Base-by-base conservation (phyloP, 2,113 vertebrate genomes). In the Sinocyclocheilus rhinocerous region DNA sequence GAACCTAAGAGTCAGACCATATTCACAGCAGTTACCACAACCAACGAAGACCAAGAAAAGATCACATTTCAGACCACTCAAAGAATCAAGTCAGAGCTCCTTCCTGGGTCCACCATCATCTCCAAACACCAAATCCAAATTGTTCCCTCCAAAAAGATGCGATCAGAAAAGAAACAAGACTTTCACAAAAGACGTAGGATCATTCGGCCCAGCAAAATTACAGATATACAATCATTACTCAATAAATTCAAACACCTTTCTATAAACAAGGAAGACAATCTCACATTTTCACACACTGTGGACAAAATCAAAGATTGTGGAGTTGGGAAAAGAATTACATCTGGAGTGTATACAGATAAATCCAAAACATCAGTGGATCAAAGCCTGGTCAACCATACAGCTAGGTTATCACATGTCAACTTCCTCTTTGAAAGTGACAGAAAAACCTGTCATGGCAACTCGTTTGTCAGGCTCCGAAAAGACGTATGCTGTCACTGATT, bases 141-240 rank as follows among this genome's bases (percentile, higher is more conserved):
- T 36, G 83, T 91, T 84, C 86, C 91, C 3, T 0, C 81, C 10
- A 88, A 88, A 81, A 95, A 91, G 42, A 89, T 86, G 72, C 91
- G 86, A 72, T 84, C 91, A 18, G 95, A 92, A n/a, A 94, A 93
- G 33, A 92, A 85, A 61, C 95, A 94, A 86, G 88, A 75, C 36
- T 88, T 95, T 70, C 87, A 93, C 73, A 91, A 92, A 9, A 94
- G 92, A 76, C 96, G 96, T 72, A 93, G 91, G 87, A 88, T 96
- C 20, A 86, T 96, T 55, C 96, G 94, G 79, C 96, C 96, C 15
- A 94, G 95, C 75, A 94, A 61, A 85, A 93, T 94, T 81, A 94
- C 93, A 67, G 10, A 94, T 18, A 90, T 91, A 52, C 93, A 92
- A 26, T 92, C 92, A 1, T 93, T 95, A 1, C 92, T 92, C 15